Conservation (phyloP, 2,797 vertebrate genomes). For the Enteromius argenteus region DNA sequence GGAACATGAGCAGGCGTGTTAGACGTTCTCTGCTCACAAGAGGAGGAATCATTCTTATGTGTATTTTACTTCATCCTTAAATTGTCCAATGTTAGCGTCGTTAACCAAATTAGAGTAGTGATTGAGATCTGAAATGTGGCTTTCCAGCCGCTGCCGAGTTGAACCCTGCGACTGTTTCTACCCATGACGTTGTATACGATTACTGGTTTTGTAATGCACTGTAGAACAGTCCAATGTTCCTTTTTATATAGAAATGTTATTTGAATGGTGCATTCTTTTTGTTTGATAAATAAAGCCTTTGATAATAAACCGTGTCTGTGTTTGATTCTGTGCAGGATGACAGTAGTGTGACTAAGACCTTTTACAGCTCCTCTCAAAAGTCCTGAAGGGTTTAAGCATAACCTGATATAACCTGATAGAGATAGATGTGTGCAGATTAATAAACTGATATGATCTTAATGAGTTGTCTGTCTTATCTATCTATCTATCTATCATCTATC, state of each 20-base stretch:
- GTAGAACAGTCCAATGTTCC: slow-evolving; percentile 92
- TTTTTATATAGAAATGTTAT: slow-evolving; percentile 98
- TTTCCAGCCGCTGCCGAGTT: slow-evolving; percentile 62
- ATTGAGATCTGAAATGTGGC: slow-evolving; percentile 87
- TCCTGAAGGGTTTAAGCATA: background rate
- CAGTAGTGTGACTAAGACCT: background rate
- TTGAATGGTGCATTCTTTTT: slow-evolving; percentile 94
- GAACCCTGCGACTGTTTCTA: slow-evolving; percentile 83
- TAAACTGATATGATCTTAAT: background rate
- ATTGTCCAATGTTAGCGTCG: slow-evolving; percentile 82
- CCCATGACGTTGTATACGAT: slow-evolving; percentile 90
- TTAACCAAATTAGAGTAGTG: slow-evolving; percentile 92
- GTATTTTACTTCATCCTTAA: slow-evolving; percentile 79
- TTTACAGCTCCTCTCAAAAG: background rate
- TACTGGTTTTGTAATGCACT: slow-evolving; percentile 94
- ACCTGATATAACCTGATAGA: background rate
- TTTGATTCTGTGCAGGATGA: background rate
- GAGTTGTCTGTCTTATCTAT: background rate
- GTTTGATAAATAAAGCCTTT: slow-evolving; percentile 98
- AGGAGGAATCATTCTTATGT: slow-evolving; percentile 68
- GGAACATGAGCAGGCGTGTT: background rate
- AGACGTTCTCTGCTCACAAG: background rate
- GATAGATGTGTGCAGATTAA: background rate
- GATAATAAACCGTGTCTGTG: slow-evolving; percentile 83
- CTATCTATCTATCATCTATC: background rate